Base-by-base conservation (phyloP, 2,113 vertebrate species). In the Indicator maculatus region DNA sequence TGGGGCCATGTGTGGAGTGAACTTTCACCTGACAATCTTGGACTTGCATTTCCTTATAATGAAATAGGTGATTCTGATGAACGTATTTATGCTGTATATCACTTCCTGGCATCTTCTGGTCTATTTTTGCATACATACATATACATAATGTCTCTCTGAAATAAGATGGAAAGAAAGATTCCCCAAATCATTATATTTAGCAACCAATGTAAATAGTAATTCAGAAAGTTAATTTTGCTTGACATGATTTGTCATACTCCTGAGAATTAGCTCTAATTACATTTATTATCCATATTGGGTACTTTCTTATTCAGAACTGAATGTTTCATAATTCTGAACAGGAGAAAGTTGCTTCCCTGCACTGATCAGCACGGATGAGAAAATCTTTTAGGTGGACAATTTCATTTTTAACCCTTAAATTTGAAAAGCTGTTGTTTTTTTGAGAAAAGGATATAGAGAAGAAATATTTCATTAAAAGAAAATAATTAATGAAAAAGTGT, bases 231-330 rank as follows among this genome's bases (percentile, higher is more conserved):
- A 90, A 86, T 95, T 95, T 93, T 88, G 26, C n/a, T 82, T 94
- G 77, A 93, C 88, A 89, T 93, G 73, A 85, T 93, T 95, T 93
- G 63, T 86, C 80, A 93, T 72, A 75, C 53, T 94, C 30, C 33
- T 78, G 36, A 90, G 79, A 95, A 93, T 91, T 96, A 91, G 11
- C 31, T 90, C 67, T 93, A 85, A 92, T 95, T 92, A 84, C 74
- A 83, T 91, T 94, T 30, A 86, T 96, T 96, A 75, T 66, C 71
- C 67, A 75, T 36, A 91, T 55, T 93, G 78, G 38, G 86, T 67
- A 10, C 52, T 80, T 59, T 94, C 61, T 92, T 89, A 50, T 82
- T 87, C 77, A 83, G 66, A 95, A 86, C 16, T 67, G 59, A 88
- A 80, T 26, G 88, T 83, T 91, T 87, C 13, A 86, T 86, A 21